These are phyloP conservation scores for Octopus bimaculoides DNA, from an alignment of 1,140 invertebrate species.

Conservation along the genomic window DNA sequence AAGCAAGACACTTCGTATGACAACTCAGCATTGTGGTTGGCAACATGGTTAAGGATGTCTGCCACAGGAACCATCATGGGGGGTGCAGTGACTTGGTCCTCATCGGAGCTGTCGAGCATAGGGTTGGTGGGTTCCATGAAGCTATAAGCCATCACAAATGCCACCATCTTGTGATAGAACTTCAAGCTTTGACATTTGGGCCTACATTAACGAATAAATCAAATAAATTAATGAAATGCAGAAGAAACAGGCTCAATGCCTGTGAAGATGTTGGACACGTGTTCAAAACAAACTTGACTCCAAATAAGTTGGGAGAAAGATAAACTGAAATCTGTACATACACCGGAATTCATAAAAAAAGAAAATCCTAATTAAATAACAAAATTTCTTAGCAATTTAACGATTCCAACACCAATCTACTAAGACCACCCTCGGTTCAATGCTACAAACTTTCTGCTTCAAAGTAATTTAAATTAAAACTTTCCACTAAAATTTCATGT, in stretches of 20 bases:
- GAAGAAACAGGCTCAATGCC: background rate
- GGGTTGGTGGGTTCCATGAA: constrained; percentile 52
- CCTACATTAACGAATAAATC: constrained; percentile 29
- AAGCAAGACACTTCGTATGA: constrained; percentile 50
- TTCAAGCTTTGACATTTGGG: constrained; percentile 37
- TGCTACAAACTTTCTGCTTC: too few relatives aligned
- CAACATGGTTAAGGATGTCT: constrained; percentile 57
- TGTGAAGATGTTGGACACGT: background rate
- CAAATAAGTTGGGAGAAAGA: background rate
- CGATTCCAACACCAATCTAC: too few relatives aligned
- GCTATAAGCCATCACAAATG: constrained; percentile 60
- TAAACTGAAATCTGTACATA: background rate
- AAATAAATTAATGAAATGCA: background rate
- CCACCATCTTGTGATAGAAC: constrained; percentile 55
- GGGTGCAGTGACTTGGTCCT: constrained; percentile 29
- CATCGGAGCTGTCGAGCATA: constrained; percentile 23
- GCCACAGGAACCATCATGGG: constrained; percentile 59
- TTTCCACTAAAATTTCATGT: too few relatives aligned
- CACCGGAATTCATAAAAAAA: background rate
- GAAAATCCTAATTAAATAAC: background rate
- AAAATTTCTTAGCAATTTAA: background rate
- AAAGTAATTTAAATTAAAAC: too few relatives aligned
- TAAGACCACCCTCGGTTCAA: too few relatives aligned
- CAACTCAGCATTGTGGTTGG: constrained; percentile 56
- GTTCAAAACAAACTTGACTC: background rate